Evolutionary conservation across 2,113 vertebrate genomes (phyloP).

Genomic region (Thinocorus orbignyianus): DNA sequence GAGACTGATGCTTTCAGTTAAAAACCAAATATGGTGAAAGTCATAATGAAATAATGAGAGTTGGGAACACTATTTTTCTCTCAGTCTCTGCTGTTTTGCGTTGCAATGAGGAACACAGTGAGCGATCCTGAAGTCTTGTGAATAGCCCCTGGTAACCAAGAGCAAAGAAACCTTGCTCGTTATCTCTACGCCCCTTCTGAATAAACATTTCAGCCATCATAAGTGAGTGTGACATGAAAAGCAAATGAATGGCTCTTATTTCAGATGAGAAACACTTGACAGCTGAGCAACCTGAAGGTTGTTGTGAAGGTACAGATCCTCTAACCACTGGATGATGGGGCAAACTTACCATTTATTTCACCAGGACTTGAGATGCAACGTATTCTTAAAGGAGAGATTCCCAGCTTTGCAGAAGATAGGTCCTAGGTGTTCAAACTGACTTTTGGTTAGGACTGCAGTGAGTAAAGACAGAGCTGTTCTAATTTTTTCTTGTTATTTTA

Average conservation of each 20-base stretch:
- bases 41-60: background rate
- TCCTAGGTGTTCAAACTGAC: background rate
- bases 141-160: constrained; percentile 11
- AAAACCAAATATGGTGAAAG: background rate
- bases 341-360: background rate
- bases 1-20: background rate
- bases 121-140: background rate
- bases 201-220: constrained; percentile 27
- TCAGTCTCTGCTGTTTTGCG: background rate
- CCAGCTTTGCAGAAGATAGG: background rate
- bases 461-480: background rate
- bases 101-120: background rate
- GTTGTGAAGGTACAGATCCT: background rate
- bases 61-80: background rate
- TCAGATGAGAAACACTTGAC: background rate
- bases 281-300: constrained; percentile 1
- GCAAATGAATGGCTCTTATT: background rate
- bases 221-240: constrained; percentile 13
- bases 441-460: background rate
- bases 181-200: constrained; percentile 1
- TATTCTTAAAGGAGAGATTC: background rate
- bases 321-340: background rate
- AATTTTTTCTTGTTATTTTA: constrained; percentile 10
- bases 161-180: constrained; percentile 25
- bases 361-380: background rate